Conservation (phyloP, 2,113 vertebrate genomes). For the Eonycteris spelaea region DNA sequence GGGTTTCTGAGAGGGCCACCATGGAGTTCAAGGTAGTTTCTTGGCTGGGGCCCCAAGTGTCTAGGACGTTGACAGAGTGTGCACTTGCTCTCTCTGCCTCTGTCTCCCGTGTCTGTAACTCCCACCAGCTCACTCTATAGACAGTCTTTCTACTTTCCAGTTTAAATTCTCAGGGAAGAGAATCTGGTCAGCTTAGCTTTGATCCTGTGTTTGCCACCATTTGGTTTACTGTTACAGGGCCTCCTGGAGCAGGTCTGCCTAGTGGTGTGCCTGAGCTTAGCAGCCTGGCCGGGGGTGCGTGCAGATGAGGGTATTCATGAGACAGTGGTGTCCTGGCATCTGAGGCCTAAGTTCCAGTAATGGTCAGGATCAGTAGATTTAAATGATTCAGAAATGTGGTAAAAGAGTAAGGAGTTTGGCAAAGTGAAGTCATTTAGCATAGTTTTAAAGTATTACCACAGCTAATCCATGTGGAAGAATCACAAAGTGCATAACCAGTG, state of each 20-base stretch:
- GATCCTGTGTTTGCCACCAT: rapidly evolving
- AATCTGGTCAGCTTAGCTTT: not conserved
- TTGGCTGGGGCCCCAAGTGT: not conserved
- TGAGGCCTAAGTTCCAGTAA: not conserved
- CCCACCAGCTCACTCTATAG: not conserved
- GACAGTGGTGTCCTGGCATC: not conserved
- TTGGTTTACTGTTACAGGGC: not conserved
- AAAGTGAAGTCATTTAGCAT: not conserved
- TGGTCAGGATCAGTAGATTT: not conserved
- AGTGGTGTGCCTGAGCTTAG: not conserved
- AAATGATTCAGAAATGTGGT: not conserved
- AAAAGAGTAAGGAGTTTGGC: not conserved
- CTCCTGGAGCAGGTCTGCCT: rapidly evolving
- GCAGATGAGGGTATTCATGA: rapidly evolving
- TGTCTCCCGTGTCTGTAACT: not conserved
- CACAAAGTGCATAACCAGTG: not conserved
- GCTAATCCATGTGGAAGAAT: not conserved
- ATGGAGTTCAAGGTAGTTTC: not conserved
- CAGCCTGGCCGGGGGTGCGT: not conserved
- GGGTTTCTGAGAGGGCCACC: not conserved
- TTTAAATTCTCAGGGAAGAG: not conserved
- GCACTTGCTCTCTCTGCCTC: not conserved
- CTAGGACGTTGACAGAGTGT: not conserved
- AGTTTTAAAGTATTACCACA: not conserved
- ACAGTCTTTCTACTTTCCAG: not conserved